Evolutionary conservation across 2,888 invertebrate genomes (phyloP).

Genomic region (Nematopogon swammerdamellus): DNA sequence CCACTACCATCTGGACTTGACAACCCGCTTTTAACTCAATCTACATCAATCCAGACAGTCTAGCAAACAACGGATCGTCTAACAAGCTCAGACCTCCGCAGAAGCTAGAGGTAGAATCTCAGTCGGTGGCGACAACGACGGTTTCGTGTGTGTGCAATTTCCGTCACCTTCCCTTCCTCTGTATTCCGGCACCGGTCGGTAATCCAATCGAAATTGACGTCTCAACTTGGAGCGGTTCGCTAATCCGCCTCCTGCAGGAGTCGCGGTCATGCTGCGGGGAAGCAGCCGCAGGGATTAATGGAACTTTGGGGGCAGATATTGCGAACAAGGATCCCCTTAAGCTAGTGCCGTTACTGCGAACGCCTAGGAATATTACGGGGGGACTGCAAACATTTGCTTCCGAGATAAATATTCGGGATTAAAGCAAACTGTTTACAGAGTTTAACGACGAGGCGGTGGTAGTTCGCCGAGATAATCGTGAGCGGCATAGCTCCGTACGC

Average conservation of each 20-base stretch:
- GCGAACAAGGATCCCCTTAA: background rate
- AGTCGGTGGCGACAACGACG: too few species aligned
- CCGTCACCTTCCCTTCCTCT: too few species aligned
- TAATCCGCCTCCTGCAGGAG: background rate
- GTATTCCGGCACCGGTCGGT: background rate
- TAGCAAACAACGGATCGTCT: too few species aligned
- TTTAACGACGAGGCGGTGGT: background rate
- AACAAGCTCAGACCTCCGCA: too few species aligned
- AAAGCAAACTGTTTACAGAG: background rate
- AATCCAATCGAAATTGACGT: background rate
- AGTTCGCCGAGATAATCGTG: too few species aligned
- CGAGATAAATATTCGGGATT: background rate
- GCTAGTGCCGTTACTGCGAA: background rate
- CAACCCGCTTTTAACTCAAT: too few species aligned
- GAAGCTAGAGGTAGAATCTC: too few species aligned
- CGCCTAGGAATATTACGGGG: background rate
- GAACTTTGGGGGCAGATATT: background rate
- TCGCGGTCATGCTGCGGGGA: background rate
- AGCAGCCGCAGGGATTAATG: background rate
- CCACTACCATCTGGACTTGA: too few species aligned
- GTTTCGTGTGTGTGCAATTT: too few species aligned
- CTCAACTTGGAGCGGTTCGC: background rate
- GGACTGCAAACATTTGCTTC: background rate
- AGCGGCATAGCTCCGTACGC: too few species aligned
- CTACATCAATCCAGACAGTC: too few species aligned